Conservation (phyloP, 1,140 invertebrate species). For the Drosophila nigrodunni region DNA sequence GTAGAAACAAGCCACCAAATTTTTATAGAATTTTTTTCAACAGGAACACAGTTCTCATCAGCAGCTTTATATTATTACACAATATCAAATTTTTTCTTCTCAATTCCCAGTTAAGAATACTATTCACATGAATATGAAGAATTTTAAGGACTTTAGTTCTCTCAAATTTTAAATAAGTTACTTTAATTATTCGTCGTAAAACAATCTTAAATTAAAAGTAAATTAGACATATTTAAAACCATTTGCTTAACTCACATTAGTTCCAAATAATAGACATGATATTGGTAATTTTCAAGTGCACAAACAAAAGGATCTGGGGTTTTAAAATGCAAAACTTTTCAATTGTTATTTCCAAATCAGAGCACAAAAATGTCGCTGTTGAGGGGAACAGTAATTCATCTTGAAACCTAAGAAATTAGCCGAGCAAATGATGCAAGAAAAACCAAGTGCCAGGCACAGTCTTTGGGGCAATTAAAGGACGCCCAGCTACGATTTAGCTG, state of each 20-base stretch:
- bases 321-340: constrained; percentile 31
- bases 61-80: too few relatives aligned
- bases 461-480: constrained; percentile 64
- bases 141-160: too few relatives aligned
- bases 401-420: constrained; percentile 69
- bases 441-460: constrained; percentile 72
- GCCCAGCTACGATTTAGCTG: constrained; percentile 13
- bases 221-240: not conserved
- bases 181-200: too few relatives aligned
- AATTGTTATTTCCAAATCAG: constrained; percentile 61
- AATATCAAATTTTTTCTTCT: too few relatives aligned
- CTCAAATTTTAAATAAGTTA: too few relatives aligned
- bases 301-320: not conserved
- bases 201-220: not conserved
- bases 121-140: too few relatives aligned
- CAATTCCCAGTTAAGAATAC: too few relatives aligned
- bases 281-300: not conserved
- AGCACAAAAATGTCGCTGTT: constrained; percentile 54
- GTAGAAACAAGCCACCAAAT: too few relatives aligned
- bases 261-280: not conserved
- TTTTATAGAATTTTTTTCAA: too few relatives aligned
- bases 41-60: too few relatives aligned
- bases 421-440: constrained; percentile 72
- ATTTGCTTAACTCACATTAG: not conserved
- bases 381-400: constrained; percentile 28